Conservation (phyloP, 2,888 invertebrate species). For the Campopleginae sp. region DNA sequence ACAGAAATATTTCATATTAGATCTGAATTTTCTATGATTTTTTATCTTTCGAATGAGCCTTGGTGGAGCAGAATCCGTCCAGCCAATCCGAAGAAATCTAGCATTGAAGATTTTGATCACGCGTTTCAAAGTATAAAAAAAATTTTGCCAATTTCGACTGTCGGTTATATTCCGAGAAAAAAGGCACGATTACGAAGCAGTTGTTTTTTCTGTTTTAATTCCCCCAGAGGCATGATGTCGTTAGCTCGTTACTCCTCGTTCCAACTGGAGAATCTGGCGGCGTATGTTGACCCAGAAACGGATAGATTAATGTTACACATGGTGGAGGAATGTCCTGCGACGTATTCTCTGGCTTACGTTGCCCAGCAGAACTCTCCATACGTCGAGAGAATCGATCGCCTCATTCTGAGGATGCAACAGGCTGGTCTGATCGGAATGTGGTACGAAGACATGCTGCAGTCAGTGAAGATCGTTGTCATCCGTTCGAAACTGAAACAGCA, state of each 20-base stretch:
- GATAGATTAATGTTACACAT: conserved; percentile 69
- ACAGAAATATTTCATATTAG: too few species aligned
- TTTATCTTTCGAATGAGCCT: too few species aligned
- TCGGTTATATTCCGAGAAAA: background rate
- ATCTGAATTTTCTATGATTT: too few species aligned
- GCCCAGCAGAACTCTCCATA: conserved; percentile 69
- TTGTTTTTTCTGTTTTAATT: background rate
- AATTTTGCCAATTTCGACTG: background rate
- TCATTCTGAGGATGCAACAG: conserved; percentile 71
- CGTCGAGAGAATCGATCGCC: conserved; percentile 68
- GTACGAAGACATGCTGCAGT: conserved; percentile 66
- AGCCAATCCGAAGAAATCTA: too few species aligned
- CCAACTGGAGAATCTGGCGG: conserved; percentile 62
- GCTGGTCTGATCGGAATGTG: conserved; percentile 72
- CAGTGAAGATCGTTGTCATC: conserved; percentile 29
- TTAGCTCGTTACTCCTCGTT: conserved; percentile 67
- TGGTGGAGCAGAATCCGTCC: too few species aligned
- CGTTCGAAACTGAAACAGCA: conserved; percentile 35
- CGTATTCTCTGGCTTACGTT: conserved; percentile 71
- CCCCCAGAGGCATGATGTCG: conserved; percentile 51
- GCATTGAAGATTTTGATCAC: too few species aligned
- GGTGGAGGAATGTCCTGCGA: conserved; percentile 72
- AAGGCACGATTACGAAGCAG: background rate
- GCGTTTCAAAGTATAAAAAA: background rate
- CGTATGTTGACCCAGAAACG: conserved; percentile 70